These are phyloP conservation scores for Monodelphis domestica DNA, from an alignment of 2,797 vertebrate genomes.

Conservation along the genomic window DNA sequence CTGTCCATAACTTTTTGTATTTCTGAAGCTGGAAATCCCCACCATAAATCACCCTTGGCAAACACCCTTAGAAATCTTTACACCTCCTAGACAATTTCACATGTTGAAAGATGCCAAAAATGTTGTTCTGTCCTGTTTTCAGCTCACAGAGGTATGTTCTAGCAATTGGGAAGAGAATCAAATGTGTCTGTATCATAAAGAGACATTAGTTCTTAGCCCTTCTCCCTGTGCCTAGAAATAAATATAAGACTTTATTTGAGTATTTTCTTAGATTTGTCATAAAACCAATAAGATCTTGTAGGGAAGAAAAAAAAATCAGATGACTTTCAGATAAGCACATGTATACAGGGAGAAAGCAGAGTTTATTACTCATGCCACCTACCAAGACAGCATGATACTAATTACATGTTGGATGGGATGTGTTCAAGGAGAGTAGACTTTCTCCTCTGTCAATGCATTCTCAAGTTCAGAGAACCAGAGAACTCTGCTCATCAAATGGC, in stretches of 20 bases:
- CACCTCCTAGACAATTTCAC: constrained; percentile 68
- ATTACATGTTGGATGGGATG: not conserved
- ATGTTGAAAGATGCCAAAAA: constrained; percentile 76
- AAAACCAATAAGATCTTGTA: constrained; percentile 40
- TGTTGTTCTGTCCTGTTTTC: constrained; percentile 72
- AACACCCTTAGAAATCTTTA: constrained; percentile 73
- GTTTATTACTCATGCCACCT: constrained; percentile 19
- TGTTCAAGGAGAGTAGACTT: not conserved
- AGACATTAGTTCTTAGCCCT: not conserved
- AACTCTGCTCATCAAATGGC: not conserved
- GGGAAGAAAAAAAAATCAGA: not conserved
- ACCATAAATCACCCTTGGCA: constrained; percentile 78
- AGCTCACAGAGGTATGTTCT: constrained; percentile 63
- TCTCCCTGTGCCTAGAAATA: not conserved
- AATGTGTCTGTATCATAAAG: not conserved
- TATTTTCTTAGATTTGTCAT: constrained; percentile 28
- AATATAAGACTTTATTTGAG: constrained; percentile 35
- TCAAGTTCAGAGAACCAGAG: not conserved
- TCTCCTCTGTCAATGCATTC: not conserved
- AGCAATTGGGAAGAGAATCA: constrained; percentile 57
- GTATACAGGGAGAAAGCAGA: not conserved
- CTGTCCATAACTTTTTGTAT: constrained; percentile 67
- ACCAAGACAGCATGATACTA: not conserved
- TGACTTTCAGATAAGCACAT: constrained; percentile 17
- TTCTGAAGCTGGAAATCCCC: constrained; percentile 82